Conservation (phyloP, 2,888 invertebrate species). For the Clistopyga incitator region DNA sequence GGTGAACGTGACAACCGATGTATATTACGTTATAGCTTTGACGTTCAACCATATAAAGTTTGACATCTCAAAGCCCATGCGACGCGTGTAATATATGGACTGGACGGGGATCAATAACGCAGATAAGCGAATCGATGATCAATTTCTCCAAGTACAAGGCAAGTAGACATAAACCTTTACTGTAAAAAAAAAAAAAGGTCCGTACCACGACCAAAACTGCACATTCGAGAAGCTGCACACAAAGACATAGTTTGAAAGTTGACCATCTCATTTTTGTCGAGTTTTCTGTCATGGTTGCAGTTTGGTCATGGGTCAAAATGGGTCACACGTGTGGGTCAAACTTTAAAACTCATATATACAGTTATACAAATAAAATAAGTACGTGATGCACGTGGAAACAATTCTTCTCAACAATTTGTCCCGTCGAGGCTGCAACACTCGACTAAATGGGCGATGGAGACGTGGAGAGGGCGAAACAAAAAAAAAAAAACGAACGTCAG, state of each 20-base stretch:
- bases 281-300: neutral
- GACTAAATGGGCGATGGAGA: constrained; percentile 65
- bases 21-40: constrained; percentile 71
- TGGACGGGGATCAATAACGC: neutral
- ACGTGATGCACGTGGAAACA: constrained; percentile 61
- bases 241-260: constrained; percentile 16
- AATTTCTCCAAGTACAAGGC: neutral
- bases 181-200: neutral
- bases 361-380: constrained; percentile 13
- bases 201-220: too few species aligned
- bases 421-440: constrained; percentile 68
- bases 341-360: neutral
- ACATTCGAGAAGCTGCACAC: neutral
- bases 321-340: constrained; percentile 19
- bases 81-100: neutral
- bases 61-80: neutral
- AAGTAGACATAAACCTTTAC: neutral
- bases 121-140: neutral
- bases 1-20: constrained; percentile 69
- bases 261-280: constrained; percentile 33
- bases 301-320: neutral
- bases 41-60: constrained; percentile 47
- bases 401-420: constrained; percentile 71
- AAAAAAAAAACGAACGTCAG: constrained; percentile 46
- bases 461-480: constrained; percentile 38